Evolutionary conservation across 2,113 vertebrate genomes (phyloP), one percentile per base, ranked within the genome.

Genomic region (Piaya cayana): DNA sequence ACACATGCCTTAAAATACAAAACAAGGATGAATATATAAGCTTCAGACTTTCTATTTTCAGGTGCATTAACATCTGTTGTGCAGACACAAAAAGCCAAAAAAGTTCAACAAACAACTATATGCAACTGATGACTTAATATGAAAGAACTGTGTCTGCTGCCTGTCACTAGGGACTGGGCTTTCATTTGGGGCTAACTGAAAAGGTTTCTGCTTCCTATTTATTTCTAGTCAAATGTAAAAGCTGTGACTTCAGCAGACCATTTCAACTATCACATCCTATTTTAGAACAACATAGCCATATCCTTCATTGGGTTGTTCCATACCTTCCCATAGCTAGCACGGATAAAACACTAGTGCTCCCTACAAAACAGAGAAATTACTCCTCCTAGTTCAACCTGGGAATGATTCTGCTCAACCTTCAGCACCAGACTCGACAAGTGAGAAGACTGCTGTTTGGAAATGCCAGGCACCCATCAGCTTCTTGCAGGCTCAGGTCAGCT

Each of bases 1-100:
- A 43, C 30, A 47, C 2, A 3, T 42, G 45, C 43, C 76, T 90
- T 60, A 71, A 94, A 87, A 94, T 56, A 56, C 2, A 7, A 87
- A 94, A 91, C 37, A 71, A 71, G 53, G 59, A 30, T 34, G 56
- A 82, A 75, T 37, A 88, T n/a, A 60, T 49, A 91, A 59, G 39
- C 30, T 58, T 68, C 81, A 86, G 91, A 68, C 83, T 95, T 92
- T 49, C 86, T 95, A 95, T 96, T 97, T 97, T 86, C 80, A 91
- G 30, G 91, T 84, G 64, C 36, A 49, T 58, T 79, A 79, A 52
- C 52, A 72, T 94, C 49, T 95, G 81, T 43, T 84, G 25, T 60
- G 55, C 43, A 87, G 74, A 79, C 74, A 68, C 47, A 86, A 79
- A 91, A 86, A 78, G 52, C 17, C 67, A 53, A 43, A 64, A 91